These are phyloP conservation scores for Semnornis frantzii DNA, from an alignment of 2,113 vertebrate genomes.

Conservation along the genomic window DNA sequence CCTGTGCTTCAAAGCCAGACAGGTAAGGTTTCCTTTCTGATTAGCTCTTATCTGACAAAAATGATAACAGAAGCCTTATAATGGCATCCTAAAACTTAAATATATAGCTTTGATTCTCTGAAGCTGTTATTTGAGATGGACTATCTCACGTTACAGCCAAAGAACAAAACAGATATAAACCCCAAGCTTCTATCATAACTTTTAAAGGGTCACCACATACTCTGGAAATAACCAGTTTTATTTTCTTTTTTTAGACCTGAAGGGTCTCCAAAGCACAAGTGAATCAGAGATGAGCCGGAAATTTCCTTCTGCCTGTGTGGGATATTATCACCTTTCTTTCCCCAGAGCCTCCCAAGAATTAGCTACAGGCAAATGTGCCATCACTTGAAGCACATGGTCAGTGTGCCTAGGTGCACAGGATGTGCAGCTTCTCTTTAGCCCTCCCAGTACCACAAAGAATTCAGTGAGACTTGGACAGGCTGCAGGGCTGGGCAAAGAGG, in stretches of 20 bases:
- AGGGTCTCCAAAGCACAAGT: not conserved
- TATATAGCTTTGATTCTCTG: not conserved
- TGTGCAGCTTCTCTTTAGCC: not conserved
- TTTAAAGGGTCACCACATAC: not conserved
- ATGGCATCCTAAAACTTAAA: constrained; percentile 33
- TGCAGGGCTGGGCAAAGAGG: too few relatives aligned
- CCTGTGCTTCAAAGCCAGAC: not conserved
- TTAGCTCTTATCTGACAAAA: not conserved
- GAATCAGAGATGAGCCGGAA: not conserved
- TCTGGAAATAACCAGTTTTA: not conserved
- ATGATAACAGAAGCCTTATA: not conserved
- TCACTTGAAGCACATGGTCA: not conserved
- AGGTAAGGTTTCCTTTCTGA: constrained; percentile 41
- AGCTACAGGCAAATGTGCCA: not conserved
- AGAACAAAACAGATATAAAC: not conserved
- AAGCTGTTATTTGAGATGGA: not conserved
- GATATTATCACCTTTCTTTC: not conserved
- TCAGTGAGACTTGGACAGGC: too few relatives aligned
- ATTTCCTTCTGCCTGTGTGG: not conserved
- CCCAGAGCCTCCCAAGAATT: not conserved
- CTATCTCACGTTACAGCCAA: not conserved
- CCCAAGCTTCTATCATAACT: not conserved
- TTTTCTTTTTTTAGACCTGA: not conserved
- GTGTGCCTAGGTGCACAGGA: not conserved
- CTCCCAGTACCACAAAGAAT: not conserved